A percentile compares a stretch with the other conserved stretches of the same genome.
These are phyloP conservation scores for Sitodiplosis mosellana DNA, from an alignment of 1,140 invertebrate species.

Conservation along the genomic window DNA sequence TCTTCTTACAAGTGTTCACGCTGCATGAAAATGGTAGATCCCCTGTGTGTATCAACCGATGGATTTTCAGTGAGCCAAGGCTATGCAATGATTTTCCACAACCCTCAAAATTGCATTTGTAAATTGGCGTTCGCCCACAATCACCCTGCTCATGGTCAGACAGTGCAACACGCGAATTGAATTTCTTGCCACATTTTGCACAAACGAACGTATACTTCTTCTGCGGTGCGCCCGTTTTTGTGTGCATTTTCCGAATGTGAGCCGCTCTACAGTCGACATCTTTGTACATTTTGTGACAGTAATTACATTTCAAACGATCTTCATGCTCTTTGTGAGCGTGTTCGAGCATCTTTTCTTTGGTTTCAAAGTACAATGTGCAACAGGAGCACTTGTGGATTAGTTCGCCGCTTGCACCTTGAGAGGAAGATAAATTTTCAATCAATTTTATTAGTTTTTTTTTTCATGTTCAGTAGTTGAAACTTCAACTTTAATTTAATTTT, in stretches of 20 bases:
- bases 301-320: slow-evolving; percentile 23
- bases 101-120: slow-evolving; percentile 14
- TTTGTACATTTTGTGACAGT: slow-evolving; percentile 25
- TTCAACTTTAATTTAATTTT: too few relatives aligned
- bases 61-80: slow-evolving; percentile 17
- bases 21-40: slow-evolving; percentile 23
- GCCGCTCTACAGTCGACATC: slow-evolving; percentile 20
- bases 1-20: slow-evolving; percentile 24
- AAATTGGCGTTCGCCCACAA: slow-evolving; percentile 20
- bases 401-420: slow-evolving; percentile 12
- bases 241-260: slow-evolving; percentile 11
- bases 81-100: slow-evolving; percentile 10
- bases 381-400: slow-evolving; percentile 23
- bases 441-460: neutral
- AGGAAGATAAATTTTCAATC: neutral
- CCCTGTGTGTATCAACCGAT: slow-evolving; percentile 22
- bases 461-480: too few relatives aligned
- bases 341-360: slow-evolving; percentile 18
- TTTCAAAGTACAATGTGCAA: slow-evolving; percentile 22
- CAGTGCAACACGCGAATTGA: slow-evolving; percentile 21
- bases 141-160: slow-evolving; percentile 23
- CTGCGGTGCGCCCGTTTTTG: slow-evolving; percentile 12
- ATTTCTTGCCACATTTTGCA: slow-evolving; percentile 26
- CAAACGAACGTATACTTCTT: slow-evolving; percentile 23
- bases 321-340: slow-evolving; percentile 21